Percentiles rank a stretch among this genome's conserved stretches.
These are phyloP conservation scores for Danio aesculapii DNA, from an alignment of 2,797 vertebrate species.

Conservation along the genomic window DNA sequence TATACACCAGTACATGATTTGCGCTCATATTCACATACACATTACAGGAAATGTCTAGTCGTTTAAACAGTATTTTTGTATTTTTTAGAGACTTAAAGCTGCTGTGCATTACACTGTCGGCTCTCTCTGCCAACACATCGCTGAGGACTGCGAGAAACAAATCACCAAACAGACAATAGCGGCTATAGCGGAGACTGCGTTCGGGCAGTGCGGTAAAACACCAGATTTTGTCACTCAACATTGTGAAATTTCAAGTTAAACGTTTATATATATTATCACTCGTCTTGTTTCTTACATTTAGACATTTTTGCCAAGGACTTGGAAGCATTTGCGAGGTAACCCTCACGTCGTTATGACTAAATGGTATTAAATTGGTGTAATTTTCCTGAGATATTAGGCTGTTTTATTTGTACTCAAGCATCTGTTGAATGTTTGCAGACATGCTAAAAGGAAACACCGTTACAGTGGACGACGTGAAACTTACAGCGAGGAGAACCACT, in stretches of 20 bases:
- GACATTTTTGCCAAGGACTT: slow-evolving; percentile 92
- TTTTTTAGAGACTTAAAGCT: slow-evolving; percentile 86
- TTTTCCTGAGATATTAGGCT: no score
- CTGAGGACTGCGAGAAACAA: slow-evolving; percentile 69
- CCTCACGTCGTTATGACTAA: neutral
- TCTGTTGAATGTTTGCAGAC: slow-evolving; percentile 72
- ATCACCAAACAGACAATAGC: slow-evolving; percentile 87
- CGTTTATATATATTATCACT: neutral
- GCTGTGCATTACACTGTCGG: slow-evolving; percentile 88
- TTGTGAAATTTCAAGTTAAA: neutral
- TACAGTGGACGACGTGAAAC: slow-evolving; percentile 92
- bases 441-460: slow-evolving; percentile 92
- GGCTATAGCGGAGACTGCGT: slow-evolving; percentile 87
- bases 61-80: neutral
- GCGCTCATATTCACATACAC: neutral
- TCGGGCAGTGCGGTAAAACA: slow-evolving; percentile 88
- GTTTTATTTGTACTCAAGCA: neutral
- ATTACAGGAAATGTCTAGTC: neutral
- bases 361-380: neutral
- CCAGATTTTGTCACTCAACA: neutral
- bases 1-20: no score
- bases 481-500: slow-evolving; percentile 86
- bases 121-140: slow-evolving; percentile 79
- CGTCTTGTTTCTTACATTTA: slow-evolving; percentile 70
- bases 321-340: slow-evolving; percentile 93